phyloP scores from a whole-genome alignment of 2,797 vertebrate genomes.

The Xyrichtys novacula region DNA sequence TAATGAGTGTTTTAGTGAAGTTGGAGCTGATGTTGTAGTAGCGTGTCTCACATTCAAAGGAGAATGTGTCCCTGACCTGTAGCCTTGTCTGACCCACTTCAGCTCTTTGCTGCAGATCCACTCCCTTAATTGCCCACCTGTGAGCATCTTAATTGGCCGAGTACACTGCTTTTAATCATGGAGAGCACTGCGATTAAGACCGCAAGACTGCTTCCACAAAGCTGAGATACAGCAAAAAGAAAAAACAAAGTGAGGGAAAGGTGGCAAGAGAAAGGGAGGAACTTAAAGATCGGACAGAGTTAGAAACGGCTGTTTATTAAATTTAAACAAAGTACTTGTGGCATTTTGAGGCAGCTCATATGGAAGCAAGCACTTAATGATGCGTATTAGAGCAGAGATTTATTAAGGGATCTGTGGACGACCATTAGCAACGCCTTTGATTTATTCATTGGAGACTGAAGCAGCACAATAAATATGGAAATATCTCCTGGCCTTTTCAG shows the following conservation, averaged over 20 bases:
- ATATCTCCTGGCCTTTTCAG: conserved; percentile 77
- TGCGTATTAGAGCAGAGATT: conserved; percentile 80
- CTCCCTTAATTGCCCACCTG: conserved; percentile 75
- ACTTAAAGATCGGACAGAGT: conserved; percentile 18
- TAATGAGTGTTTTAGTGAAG: conserved; percentile 47
- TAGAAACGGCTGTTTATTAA: conserved; percentile 69
- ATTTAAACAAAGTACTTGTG: conserved; percentile 80
- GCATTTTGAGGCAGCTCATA: conserved; percentile 74
- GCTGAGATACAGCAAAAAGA: conserved; percentile 21
- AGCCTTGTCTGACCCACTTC: conserved; percentile 64
- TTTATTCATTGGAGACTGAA: conserved; percentile 78
- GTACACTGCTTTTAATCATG: conserved; percentile 68
- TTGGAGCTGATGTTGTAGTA: conserved; percentile 37
- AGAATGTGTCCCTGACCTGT: conserved; percentile 55
- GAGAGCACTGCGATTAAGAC: conserved; percentile 58
- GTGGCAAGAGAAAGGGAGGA: background rate
- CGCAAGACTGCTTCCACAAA: conserved; percentile 38
- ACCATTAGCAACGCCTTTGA: conserved; percentile 80
- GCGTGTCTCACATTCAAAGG: conserved; percentile 57
- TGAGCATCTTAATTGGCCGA: conserved; percentile 71
- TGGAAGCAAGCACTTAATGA: conserved; percentile 77
- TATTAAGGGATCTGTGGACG: conserved; percentile 78
- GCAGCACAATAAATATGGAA: conserved; percentile 83
- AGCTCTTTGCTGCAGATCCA: conserved; percentile 37
- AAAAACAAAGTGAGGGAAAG: conserved; percentile 7